Percentiles rank a stretch among this genome's conserved stretches.
These are phyloP conservation scores for Parus major DNA, from an alignment of 2,113 vertebrate genomes.

Conservation along the genomic window DNA sequence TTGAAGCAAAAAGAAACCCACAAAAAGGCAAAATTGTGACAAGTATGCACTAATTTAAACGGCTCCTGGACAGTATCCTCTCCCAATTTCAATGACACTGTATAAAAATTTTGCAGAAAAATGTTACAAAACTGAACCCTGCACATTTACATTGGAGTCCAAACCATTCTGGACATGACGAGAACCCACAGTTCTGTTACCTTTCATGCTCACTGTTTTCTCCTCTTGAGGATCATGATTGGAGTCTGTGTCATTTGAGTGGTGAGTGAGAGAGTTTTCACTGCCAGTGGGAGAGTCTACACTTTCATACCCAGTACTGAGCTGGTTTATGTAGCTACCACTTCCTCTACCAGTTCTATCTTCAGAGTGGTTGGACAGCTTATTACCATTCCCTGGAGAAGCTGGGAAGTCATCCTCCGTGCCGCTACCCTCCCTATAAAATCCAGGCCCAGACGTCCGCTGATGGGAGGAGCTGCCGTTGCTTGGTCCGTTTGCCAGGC, in stretches of 20 bases:
- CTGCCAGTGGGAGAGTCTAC: constrained; percentile 99
- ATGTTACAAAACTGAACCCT: constrained; percentile 85
- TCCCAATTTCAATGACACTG: constrained; percentile 84
- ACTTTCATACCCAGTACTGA: constrained; percentile 97
- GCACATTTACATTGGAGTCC: constrained; percentile 87
- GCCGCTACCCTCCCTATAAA: constrained; percentile 92
- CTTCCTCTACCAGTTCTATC: constrained; percentile 89
- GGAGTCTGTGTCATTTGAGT: constrained; percentile 99
- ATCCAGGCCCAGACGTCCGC: constrained; percentile 87
- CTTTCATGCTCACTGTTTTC: constrained; percentile 91
- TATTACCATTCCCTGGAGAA: constrained; percentile 90
- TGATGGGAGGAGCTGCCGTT: constrained; percentile 88
- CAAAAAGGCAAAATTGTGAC: constrained; percentile 81
- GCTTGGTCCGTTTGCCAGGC: constrained; percentile 95
- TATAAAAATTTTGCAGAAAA: constrained; percentile 83
- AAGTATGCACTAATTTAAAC: constrained; percentile 80
- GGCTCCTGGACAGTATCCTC: constrained; percentile 80
- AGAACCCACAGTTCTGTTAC: constrained; percentile 94
- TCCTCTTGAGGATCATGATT: constrained; percentile 95
- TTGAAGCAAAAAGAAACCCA: constrained; percentile 82
- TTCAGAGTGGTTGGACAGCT: constrained; percentile 95
- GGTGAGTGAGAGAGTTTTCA: constrained; percentile 97
- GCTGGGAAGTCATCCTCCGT: constrained; percentile 90
- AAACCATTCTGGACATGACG: constrained; percentile 96
- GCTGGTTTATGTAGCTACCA: constrained; percentile 88